Conservation (phyloP, 2,888 invertebrate species). For the Lagria hirta region DNA sequence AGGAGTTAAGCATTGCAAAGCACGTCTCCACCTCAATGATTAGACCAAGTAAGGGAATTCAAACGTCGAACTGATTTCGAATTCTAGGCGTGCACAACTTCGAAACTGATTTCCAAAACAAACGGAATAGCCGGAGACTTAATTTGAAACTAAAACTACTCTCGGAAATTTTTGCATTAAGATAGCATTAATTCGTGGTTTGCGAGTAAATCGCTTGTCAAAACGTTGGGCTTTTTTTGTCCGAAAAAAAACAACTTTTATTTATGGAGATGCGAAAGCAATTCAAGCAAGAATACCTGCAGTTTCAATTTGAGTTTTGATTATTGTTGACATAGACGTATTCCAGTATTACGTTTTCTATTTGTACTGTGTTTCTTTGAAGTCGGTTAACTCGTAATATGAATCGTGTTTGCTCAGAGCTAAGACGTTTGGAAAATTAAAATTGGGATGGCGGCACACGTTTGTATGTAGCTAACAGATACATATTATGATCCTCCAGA, state of each 20-base stretch:
- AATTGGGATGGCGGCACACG: conserved; percentile 17
- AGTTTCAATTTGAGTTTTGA: conserved; percentile 50
- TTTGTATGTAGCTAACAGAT: conserved; percentile 5
- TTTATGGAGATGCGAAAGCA: too few relatives aligned
- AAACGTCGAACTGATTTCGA: conserved; percentile 41
- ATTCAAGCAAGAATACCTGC: conserved; percentile 40
- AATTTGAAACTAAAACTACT: conserved; percentile 28
- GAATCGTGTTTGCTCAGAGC: conserved; percentile 37
- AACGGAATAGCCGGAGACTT: conserved; percentile 38
- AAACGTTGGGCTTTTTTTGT: too few relatives aligned
- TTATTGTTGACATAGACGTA: conserved; percentile 51
- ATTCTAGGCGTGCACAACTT: conserved; percentile 39
- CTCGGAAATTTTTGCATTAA: conserved; percentile 12
- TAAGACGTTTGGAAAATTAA: conserved; percentile 26
- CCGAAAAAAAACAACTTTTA: too few relatives aligned
- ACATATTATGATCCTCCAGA: too few relatives aligned
- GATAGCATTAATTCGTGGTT: not conserved
- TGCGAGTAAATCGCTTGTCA: too few relatives aligned
- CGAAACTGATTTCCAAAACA: conserved; percentile 47
- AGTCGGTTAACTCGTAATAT: conserved; percentile 39
- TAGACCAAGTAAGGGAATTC: conserved; percentile 43
- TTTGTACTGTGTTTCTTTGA: conserved; percentile 46
- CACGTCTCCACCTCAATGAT: conserved; percentile 43
- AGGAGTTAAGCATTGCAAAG: conserved; percentile 36
- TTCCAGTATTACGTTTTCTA: conserved; percentile 46